Evolutionary conservation across 1,140 invertebrate genomes (phyloP).

Genomic region (Drosophila arizonae): DNA sequence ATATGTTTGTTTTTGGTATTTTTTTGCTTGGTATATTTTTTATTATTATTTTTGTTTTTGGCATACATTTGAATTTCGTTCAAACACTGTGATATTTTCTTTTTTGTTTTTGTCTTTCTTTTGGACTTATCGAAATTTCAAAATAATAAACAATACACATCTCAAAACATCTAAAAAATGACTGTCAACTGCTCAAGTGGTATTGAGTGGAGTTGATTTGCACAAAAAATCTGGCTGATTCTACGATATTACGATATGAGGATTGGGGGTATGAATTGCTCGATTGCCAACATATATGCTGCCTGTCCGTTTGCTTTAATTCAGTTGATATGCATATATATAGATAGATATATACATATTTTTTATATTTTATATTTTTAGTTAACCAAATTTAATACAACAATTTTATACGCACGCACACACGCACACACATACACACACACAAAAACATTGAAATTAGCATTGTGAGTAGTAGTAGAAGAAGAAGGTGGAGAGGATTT

Average conservation of each 20-base stretch:
- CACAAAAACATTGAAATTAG: slow-evolving; percentile 76
- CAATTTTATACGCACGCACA: slow-evolving; percentile 63
- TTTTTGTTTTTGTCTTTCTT: slow-evolving; percentile 18
- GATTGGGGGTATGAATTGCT: slow-evolving; percentile 71
- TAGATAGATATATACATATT: slow-evolving; percentile 45
- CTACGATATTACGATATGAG: slow-evolving; percentile 41
- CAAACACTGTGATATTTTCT: slow-evolving; percentile 15
- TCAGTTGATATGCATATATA: slow-evolving; percentile 32
- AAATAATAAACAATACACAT: slow-evolving; percentile 42
- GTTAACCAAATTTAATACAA: slow-evolving; percentile 82
- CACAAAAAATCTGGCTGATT: slow-evolving; percentile 35
- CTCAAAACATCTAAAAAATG: slow-evolving; percentile 20
- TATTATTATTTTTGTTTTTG: slow-evolving; percentile 5
- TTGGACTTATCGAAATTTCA: slow-evolving; percentile 54
- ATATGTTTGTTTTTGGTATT: background rate
- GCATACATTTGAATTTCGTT: slow-evolving; percentile 40
- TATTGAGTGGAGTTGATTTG: slow-evolving; percentile 1
- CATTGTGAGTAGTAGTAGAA: slow-evolving; percentile 43
- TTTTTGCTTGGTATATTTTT: background rate
- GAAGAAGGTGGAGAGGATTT: slow-evolving; percentile 6
- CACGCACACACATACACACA: slow-evolving; percentile 48
- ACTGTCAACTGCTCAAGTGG: slow-evolving; percentile 1
- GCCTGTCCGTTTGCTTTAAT: slow-evolving; percentile 69
- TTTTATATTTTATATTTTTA: slow-evolving; percentile 50
- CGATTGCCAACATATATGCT: slow-evolving; percentile 83